A percentile compares a stretch with the other conserved stretches of the same genome.
These are phyloP conservation scores for Gallinago solitaria DNA, from an alignment of 2,797 vertebrate genomes.

Conservation along the genomic window DNA sequence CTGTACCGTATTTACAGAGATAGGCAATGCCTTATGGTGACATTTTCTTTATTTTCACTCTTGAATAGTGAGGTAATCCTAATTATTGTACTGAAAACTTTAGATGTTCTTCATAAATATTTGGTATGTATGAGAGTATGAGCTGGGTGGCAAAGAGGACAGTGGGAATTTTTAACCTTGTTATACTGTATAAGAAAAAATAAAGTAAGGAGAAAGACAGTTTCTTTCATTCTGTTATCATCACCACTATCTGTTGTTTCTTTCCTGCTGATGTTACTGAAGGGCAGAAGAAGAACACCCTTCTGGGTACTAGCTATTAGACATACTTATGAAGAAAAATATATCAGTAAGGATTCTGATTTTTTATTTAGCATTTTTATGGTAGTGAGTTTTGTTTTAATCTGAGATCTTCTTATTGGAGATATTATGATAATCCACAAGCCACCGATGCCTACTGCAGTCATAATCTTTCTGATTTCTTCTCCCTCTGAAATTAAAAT, in stretches of 20 bases:
- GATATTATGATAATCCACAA: slow-evolving; percentile 34
- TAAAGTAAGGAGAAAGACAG: not conserved
- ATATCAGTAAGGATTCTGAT: not conserved
- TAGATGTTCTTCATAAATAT: slow-evolving; percentile 3
- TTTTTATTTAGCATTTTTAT: not conserved
- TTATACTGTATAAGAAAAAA: not conserved
- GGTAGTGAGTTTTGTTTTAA: not conserved
- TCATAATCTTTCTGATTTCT: slow-evolving; percentile 5
- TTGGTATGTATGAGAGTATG: not conserved
- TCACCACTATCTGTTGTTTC: not conserved
- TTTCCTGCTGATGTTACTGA: not conserved
- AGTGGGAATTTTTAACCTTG: not conserved
- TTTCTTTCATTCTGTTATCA: not conserved
- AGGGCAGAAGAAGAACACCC: not conserved
- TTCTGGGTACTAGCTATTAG: not conserved
- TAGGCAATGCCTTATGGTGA: not conserved
- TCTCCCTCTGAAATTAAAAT: slow-evolving; percentile 59
- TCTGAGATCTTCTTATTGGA: slow-evolving; percentile 34
- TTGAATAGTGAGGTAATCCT: not conserved
- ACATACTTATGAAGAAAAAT: not conserved
- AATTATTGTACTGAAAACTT: slow-evolving; percentile 5
- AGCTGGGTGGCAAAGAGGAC: not conserved
- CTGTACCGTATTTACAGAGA: not conserved
- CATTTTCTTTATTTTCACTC: slow-evolving; percentile 4
- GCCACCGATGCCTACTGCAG: not conserved